A percentile compares a stretch with the other conserved stretches of the same genome.
Evolutionary conservation across 2,888 invertebrate genomes (phyloP).

Genomic region (Xestobium rufovillosum): DNA sequence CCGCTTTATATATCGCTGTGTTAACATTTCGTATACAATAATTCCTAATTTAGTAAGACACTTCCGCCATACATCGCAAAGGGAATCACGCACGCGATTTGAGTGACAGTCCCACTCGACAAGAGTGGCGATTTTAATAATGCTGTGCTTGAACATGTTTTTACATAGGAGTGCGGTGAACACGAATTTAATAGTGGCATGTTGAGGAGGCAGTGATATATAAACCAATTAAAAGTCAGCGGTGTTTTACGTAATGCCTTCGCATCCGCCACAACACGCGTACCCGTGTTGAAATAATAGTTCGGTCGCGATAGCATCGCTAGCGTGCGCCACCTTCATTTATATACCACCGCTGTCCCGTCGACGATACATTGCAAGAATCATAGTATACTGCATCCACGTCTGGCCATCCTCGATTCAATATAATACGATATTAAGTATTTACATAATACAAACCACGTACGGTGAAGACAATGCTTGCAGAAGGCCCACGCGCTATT

Average conservation of each 20-base stretch:
- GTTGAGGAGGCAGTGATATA: constrained; percentile 35
- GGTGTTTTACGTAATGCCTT: constrained; percentile 40
- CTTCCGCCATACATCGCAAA: too few relatives aligned
- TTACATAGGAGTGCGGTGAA: background rate
- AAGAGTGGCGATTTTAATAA: background rate
- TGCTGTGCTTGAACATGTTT: too few relatives aligned
- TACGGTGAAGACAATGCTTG: too few relatives aligned
- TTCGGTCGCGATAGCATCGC: constrained; percentile 33
- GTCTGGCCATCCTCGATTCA: too few relatives aligned
- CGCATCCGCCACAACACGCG: constrained; percentile 39
- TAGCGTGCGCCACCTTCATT: constrained; percentile 38
- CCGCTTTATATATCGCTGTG: too few relatives aligned
- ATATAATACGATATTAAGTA: too few relatives aligned
- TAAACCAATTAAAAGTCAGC: constrained; percentile 41
- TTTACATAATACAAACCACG: too few relatives aligned
- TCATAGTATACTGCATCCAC: too few relatives aligned
- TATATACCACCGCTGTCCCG: constrained; percentile 28
- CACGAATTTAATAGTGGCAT: background rate
- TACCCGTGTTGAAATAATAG: constrained; percentile 39
- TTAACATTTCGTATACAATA: too few relatives aligned
- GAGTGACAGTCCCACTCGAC: background rate
- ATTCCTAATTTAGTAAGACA: too few relatives aligned
- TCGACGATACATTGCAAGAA: too few relatives aligned
- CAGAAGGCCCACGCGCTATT: too few relatives aligned
- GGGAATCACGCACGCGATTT: constrained; percentile 2